A percentile compares a stretch with the other conserved stretches of the same genome.
These are phyloP conservation scores for Suricata suricatta DNA, from an alignment of 2,113 vertebrate species.

Conservation along the genomic window DNA sequence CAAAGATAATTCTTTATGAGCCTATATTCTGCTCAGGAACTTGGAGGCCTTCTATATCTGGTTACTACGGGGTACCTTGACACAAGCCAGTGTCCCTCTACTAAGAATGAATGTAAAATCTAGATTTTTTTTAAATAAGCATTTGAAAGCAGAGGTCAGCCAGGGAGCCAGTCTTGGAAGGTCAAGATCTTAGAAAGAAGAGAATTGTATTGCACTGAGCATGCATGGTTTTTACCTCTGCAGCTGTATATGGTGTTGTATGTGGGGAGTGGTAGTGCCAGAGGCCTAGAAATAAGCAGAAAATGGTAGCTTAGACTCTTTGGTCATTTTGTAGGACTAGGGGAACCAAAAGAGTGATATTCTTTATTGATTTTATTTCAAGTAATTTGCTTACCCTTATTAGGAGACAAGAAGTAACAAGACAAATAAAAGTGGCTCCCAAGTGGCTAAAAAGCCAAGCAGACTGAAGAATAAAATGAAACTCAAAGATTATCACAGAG, in stretches of 20 bases:
- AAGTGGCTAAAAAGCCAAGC: neutral
- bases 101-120: neutral
- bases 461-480: neutral
- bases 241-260: neutral
- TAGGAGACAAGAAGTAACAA: neutral
- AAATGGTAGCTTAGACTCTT: neutral
- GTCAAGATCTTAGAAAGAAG: neutral
- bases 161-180: neutral
- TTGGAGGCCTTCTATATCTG: neutral
- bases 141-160: neutral
- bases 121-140: neutral
- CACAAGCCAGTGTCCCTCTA: neutral
- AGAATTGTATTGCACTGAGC: neutral
- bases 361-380: neutral
- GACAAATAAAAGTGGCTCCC: neutral
- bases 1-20: neutral
- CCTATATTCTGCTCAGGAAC: neutral
- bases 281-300: neutral
- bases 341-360: neutral
- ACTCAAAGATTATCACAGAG: neutral
- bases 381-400: neutral
- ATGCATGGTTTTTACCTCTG: neutral
- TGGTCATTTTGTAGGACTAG: neutral
- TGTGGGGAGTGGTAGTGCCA: no score
- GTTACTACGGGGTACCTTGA: neutral